These are phyloP conservation scores for Stomatorhinus walkeri DNA, from an alignment of 2,797 vertebrate genomes.

Conservation along the genomic window DNA sequence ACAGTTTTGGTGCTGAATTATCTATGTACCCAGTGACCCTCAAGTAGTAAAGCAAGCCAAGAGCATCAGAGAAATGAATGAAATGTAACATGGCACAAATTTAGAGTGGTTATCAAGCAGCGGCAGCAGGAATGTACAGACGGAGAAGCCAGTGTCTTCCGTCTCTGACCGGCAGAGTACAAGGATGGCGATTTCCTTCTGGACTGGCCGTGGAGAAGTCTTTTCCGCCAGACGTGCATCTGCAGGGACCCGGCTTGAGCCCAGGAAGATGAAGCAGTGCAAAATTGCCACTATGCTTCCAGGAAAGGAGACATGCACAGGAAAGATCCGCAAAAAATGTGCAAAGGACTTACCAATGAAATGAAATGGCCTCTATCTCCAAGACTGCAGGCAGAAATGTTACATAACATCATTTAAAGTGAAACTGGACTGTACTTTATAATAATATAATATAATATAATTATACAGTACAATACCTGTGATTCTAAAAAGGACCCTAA, in stretches of 20 bases:
- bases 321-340: not conserved
- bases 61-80: not conserved
- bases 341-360: not conserved
- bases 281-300: not conserved
- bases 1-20: not conserved
- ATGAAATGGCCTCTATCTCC: not conserved
- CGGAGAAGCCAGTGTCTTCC: not conserved
- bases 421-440: not conserved
- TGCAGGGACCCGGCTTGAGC: not conserved
- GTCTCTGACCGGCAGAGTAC: not conserved
- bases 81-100: not conserved
- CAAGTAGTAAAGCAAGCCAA: not conserved
- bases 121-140: not conserved
- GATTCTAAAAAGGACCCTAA: not conserved
- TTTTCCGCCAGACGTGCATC: not conserved
- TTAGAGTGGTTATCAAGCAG: not conserved
- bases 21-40: not conserved
- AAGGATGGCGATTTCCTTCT: not conserved
- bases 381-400: not conserved
- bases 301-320: not conserved
- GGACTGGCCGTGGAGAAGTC: not conserved
- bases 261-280: not conserved
- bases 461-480: not conserved
- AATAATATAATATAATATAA: not conserved
- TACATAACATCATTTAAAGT: not conserved